These are phyloP conservation scores for Tiphia femorata DNA, from an alignment of 2,888 invertebrate species.

Conservation along the genomic window DNA sequence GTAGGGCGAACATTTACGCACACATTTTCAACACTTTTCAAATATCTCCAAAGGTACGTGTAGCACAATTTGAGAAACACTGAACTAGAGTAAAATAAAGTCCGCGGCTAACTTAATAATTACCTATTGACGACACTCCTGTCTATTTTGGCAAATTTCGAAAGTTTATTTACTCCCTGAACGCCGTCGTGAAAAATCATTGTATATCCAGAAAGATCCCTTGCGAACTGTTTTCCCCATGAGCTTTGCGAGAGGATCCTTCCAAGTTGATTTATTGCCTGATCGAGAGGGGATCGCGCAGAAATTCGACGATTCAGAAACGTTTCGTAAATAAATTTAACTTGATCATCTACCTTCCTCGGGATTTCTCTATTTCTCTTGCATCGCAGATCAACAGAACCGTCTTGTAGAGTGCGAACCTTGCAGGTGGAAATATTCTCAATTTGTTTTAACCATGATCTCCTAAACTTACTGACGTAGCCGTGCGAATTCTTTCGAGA, in stretches of 20 bases:
- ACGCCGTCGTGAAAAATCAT: slow-evolving; percentile 34
- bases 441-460: slow-evolving; percentile 26
- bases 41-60: too few species aligned
- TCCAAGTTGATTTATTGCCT: slow-evolving; percentile 24
- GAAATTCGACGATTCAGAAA: slow-evolving; percentile 18
- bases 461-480: too few species aligned
- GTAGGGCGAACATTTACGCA: too few species aligned
- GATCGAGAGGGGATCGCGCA: slow-evolving; percentile 16
- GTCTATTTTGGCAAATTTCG: slow-evolving; percentile 2
- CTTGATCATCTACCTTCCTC: slow-evolving; percentile 13
- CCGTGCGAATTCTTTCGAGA: too few species aligned
- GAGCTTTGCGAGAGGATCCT: slow-evolving; percentile 24
- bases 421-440: slow-evolving; percentile 31
- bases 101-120: too few species aligned
- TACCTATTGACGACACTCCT: slow-evolving; percentile 15
- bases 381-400: slow-evolving; percentile 20
- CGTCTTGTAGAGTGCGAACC: background rate
- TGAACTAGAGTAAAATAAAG: too few species aligned
- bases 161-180: slow-evolving; percentile 12
- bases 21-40: too few species aligned
- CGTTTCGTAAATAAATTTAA: slow-evolving; percentile 31
- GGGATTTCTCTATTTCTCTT: slow-evolving; percentile 4
- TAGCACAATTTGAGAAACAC: too few species aligned
- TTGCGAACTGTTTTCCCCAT: slow-evolving; percentile 18
- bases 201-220: slow-evolving; percentile 32